Evolutionary conservation across 2,113 vertebrate species (phyloP).

Genomic region (Cacatua alba): DNA sequence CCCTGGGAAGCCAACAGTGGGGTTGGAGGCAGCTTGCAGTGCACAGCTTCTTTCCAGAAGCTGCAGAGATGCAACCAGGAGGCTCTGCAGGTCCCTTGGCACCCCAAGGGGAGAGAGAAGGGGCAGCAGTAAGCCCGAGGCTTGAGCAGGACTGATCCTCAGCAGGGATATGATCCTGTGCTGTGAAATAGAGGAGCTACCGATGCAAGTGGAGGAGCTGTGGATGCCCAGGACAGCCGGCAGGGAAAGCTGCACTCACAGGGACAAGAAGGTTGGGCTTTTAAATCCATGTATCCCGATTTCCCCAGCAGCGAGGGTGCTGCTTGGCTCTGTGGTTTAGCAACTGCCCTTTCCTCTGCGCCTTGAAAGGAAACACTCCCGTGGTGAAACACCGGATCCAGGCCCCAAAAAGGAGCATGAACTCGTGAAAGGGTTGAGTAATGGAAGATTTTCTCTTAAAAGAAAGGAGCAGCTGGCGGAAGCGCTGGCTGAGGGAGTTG

Average conservation of each 20-base stretch:
- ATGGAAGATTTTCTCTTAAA: background rate
- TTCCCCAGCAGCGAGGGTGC: background rate
- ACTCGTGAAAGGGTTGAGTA: background rate
- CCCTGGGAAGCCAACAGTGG: background rate
- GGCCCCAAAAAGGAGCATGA: background rate
- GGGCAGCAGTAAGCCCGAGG: background rate
- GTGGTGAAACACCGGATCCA: background rate
- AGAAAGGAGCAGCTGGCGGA: background rate
- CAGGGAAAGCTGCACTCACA: background rate
- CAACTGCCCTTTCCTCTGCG: background rate
- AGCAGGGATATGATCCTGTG: accelerated
- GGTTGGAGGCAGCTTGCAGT: background rate
- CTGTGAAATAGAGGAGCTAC: background rate
- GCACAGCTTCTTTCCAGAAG: background rate
- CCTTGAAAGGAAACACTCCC: background rate
- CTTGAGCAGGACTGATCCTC: background rate
- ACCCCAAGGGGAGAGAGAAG: background rate
- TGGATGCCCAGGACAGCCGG: background rate
- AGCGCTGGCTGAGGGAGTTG: background rate
- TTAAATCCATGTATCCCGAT: background rate
- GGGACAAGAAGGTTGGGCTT: background rate
- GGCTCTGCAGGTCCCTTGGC: background rate
- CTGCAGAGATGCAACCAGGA: background rate
- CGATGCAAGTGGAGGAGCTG: background rate
- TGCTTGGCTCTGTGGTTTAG: background rate